Base-by-base conservation (phyloP, 2,888 invertebrate genomes). In the Choristoneura rosaceana region DNA sequence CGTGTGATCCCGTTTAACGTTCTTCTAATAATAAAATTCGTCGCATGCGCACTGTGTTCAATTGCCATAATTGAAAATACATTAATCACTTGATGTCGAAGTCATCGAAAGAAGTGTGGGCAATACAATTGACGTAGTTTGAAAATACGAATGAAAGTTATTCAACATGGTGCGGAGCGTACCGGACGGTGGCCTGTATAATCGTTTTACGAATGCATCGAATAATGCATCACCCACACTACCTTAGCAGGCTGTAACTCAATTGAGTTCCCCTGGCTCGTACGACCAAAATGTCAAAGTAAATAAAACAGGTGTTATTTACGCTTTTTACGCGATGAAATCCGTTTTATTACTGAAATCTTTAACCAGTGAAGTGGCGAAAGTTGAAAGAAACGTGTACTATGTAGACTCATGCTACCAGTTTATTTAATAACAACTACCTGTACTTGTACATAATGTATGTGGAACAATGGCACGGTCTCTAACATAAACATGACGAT, bases 21-120 rank as follows among this genome's bases (percentile, higher is more conserved):
- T 79, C 82, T 82, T 84, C 84, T 87, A 88, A 85, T 89, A 92
- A 91, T 91, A 90, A 85, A 87, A 87, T 82, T 84, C 82, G 86
- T 86, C 90, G 89, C 93, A 90, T 91, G 93, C 93, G 93, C 92
- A 87, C 85, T 87, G 75, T 83, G 87, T 81, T 84, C 91, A 88
- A 90, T 92, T 88, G 90, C 84, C 85, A 84, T 91, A 90, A 91
- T 89, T 89, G 88, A 90, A 89, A 89, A 90, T 83, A 87, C 81
- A 90, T 90, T 88, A 91, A 92, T 91, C 87, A 90, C 84, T 85
- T 76, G 78, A 77, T 84, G 83, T 86, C 83, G 84, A 86, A 86
- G 61, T 70, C 80, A 81, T 81, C 80, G 77, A 76, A 82, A 77
- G 75, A 78, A 81, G 80, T 78, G 81, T 78, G 76, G 76, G 74